Evolutionary conservation across 2,888 invertebrate genomes (phyloP), one percentile per base, ranked within the genome.

Genomic region (Malthinus seriepunctatus): DNA sequence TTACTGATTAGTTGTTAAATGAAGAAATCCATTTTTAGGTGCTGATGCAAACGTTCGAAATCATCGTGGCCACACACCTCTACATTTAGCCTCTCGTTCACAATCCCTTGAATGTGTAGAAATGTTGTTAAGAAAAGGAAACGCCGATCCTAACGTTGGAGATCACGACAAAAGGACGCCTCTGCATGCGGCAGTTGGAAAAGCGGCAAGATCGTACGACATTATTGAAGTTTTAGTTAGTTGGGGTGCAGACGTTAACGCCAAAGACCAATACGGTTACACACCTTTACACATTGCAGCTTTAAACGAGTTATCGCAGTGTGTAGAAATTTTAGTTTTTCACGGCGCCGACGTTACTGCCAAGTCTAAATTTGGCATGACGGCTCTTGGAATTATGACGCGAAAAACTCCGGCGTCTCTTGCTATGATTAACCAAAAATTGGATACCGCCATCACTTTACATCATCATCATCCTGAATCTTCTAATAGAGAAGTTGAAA

Each of bases 321-420:
- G 93, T 75, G 93, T 93, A 1, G 91, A 93, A 75, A 87, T 91
- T 65, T 79, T 94, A 63, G 88, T 94, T 61, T 89, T 88, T 71
- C 88, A 90, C 73, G 93, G 93, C 3, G 93, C 93, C 47, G 93
- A 94, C 80, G 89, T 94, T n/a, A 93, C 92, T 9, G 90, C 92
- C 1, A 88, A 89, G 71, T 93, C 93, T 49, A 91, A 90, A 76
- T 93, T 91, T 71, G 93, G 93, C 56, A 90, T 91, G 74, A 90
- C 91, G 7, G 93, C 93, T 23, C 80, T 94, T 59, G 91, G 92
- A 68, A 90, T 93, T 63, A 91, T 94, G 61, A 88, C 91, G 12
- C 83, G 93, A 62, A 93, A 93, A 80, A 93, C 93, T 2, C 93
- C 93, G 8, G 90, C 91, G 8, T 92, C 92, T 12, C 82, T 93